A percentile compares a stretch with the other conserved stretches of the same genome.
These are phyloP conservation scores for Macrotrachela quadricornifera DNA, from an alignment of 1,140 invertebrate genomes.

Conservation along the genomic window DNA sequence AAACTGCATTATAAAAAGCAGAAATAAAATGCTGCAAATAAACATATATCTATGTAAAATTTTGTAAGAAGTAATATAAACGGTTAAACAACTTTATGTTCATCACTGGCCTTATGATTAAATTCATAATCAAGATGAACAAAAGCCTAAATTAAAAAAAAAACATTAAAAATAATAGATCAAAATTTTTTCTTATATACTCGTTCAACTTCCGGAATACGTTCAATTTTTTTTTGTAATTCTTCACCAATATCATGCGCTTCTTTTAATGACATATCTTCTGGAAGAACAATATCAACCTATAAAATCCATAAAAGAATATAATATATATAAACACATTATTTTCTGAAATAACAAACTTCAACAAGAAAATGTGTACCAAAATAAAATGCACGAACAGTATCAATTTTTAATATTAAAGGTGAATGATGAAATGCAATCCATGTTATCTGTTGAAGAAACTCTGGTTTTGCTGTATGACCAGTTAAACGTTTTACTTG, in stretches of 20 bases:
- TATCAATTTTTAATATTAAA: slow-evolving; percentile 29
- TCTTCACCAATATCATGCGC: slow-evolving; percentile 31
- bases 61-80: too few species aligned
- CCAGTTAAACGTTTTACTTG: slow-evolving; percentile 24
- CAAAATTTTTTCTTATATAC: not conserved
- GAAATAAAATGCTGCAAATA: too few species aligned
- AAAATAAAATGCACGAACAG: slow-evolving; percentile 33
- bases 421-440: slow-evolving; percentile 25
- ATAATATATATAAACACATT: not conserved
- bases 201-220: slow-evolving; percentile 29
- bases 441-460: slow-evolving; percentile 25
- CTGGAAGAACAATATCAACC: slow-evolving; percentile 22
- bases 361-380: slow-evolving; percentile 27
- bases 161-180: too few species aligned
- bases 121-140: slow-evolving; percentile 33
- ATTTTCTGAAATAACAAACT: slow-evolving; percentile 11
- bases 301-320: too few species aligned
- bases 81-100: slow-evolving; percentile 14
- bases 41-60: too few species aligned
- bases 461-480: slow-evolving; percentile 20
- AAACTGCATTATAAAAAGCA: too few species aligned
- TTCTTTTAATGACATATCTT: slow-evolving; percentile 25
- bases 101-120: slow-evolving; percentile 19
- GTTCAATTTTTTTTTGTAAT: slow-evolving; percentile 30
- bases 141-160: slow-evolving; percentile 15